Conservation (phyloP, 2,888 invertebrate genomes). For the Calameuta pallipes region DNA sequence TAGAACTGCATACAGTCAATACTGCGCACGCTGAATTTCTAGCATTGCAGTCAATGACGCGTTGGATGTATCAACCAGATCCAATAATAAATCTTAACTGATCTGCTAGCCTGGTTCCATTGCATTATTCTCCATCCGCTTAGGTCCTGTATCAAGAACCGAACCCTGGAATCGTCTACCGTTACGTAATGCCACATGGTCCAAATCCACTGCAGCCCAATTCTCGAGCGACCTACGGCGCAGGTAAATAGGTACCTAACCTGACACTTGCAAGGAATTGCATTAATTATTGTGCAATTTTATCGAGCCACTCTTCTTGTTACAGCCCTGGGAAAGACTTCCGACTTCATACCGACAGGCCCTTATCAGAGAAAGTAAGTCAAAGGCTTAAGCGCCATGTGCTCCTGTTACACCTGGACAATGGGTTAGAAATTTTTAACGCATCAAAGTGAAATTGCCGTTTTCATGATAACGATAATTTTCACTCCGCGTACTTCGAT, state of each 20-base stretch:
- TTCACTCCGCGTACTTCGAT: not conserved
- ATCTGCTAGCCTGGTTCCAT: not conserved
- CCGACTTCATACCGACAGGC: not conserved
- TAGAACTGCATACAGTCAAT: not conserved
- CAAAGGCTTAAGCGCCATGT: not conserved
- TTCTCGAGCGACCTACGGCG: not conserved
- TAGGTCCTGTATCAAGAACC: constrained; percentile 85
- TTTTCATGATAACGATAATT: not conserved
- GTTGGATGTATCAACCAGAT: not conserved
- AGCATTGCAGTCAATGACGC: too few species aligned
- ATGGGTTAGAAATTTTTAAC: not conserved
- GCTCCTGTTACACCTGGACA: not conserved
- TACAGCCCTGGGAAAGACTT: constrained; percentile 11
- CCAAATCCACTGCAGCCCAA: constrained; percentile 7
- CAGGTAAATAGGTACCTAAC: not conserved
- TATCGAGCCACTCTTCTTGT: not conserved
- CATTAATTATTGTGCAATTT: not conserved
- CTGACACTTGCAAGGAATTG: not conserved
- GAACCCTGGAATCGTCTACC: constrained; percentile 90
- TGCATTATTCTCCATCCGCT: not conserved
- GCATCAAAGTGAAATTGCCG: not conserved
- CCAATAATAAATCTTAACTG: not conserved
- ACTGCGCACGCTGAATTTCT: not conserved
- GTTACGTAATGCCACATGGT: constrained; percentile 80
- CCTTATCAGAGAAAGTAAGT: constrained; percentile 1